phyloP scores from a whole-genome alignment of 2,888 invertebrate genomes.

The Ormyrus rosae region DNA sequence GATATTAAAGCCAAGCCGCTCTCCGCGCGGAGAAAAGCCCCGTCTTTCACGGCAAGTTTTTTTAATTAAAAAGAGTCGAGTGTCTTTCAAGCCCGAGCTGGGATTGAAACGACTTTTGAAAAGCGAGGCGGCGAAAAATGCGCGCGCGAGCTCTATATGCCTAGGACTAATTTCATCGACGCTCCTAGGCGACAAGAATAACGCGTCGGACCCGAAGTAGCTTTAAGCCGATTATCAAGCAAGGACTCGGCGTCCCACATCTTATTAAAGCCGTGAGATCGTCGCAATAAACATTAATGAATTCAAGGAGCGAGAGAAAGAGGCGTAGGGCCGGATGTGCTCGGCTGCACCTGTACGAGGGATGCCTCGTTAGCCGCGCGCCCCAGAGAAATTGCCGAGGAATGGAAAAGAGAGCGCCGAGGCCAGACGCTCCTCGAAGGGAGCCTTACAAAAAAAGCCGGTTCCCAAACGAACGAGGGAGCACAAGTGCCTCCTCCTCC shows the following conservation, averaged over 20 bases:
- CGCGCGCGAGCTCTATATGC: background rate
- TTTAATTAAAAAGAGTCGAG: slow-evolving; percentile 35
- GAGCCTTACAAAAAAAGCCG: slow-evolving; percentile 31
- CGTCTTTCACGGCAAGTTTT: slow-evolving; percentile 2
- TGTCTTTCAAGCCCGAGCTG: background rate
- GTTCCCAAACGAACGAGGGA: slow-evolving; percentile 18
- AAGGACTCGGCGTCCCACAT: slow-evolving; percentile 48
- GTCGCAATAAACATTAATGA: slow-evolving; percentile 34
- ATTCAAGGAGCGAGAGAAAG: slow-evolving; percentile 23
- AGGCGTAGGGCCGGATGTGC: slow-evolving; percentile 12
- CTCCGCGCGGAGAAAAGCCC: too few species aligned
- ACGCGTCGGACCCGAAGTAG: background rate
- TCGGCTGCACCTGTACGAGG: slow-evolving; percentile 17
- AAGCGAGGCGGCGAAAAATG: slow-evolving; percentile 1
- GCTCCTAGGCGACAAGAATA: background rate
- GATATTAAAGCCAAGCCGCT: too few species aligned
- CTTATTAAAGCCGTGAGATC: slow-evolving; percentile 34
- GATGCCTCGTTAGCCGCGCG: too few species aligned
- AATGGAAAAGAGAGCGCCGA: slow-evolving; percentile 1
- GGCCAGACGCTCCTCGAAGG: background rate
- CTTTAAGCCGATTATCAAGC: background rate
- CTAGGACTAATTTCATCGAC: background rate
- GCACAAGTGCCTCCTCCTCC: slow-evolving; percentile 4
- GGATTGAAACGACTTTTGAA: background rate
- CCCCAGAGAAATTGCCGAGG: background rate